Base-by-base conservation (phyloP, 2,113 vertebrate genomes). In the Hucho hucho region DNA sequence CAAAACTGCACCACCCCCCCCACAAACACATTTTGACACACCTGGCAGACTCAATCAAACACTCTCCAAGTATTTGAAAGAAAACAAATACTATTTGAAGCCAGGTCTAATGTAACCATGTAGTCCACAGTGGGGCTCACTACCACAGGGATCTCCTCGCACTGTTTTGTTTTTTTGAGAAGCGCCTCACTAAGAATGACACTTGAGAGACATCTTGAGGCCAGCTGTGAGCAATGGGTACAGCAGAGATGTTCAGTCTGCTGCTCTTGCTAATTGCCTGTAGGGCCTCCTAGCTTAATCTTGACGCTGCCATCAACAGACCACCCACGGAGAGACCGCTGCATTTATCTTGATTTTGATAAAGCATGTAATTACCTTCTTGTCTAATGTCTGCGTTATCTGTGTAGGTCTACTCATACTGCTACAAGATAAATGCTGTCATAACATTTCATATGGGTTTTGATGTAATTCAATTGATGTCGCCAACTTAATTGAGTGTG, bases 281-380 rank as follows among this genome's bases (percentile, higher is more conserved):
- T 81, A 77, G 81, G 84, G 83, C 72, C 22, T 87, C 72, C 37
- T 43, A 65, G 0, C 29, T 83, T 85, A 74, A 18, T 43, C 37
- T 43, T 2, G 7, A 43, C 37, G 37, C 37, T 43, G 9, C 18
- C 32, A 74, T 46, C 71, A 81, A 78, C 4, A 64, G 90, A 91
- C 91, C 91, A 91, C 91, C 91, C 91, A 90, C 73, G 18, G 79
- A 78, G 85, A 84, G 84, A 75, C 84, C 79, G 81, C 78, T 78
- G 75, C 75, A 88, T 84, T 87, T 46, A 43, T 87, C 84, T 89
- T 78, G 43, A 69, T 87, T 87, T 87, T 84, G 89, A 85, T 37
- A 37, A 37, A 37, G 77, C 83, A 59, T 91, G 83, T 91, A 81
- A 91, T 91, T 90, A 89, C 89, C 86, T 87, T 71, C 68, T 83